Evolutionary conservation across 2,888 invertebrate species (phyloP), one percentile per base, ranked within the genome.

Genomic region (Zaprionus bogoriensis): DNA sequence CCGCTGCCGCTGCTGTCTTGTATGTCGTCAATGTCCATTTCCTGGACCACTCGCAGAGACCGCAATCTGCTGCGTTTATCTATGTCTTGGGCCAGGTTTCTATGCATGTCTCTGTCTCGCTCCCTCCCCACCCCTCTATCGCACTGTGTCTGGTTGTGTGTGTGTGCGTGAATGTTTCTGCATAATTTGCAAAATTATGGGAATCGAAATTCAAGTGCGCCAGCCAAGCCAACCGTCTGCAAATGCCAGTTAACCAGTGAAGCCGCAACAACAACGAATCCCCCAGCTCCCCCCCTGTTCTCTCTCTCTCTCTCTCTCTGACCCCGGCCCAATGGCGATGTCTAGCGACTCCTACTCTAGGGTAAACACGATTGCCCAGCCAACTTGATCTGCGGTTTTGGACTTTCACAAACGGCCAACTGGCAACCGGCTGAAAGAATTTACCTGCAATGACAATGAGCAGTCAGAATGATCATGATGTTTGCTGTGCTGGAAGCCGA

Each of bases 131-230:
- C 48, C 20, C 63, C 22, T 46, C 20, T 58, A 2, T 46, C 44
- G 54, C 36, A 55, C 30, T 67, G 41, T 52, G 20, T 52, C 36
- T 64, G 46, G 42, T 14, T 62, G 41, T 65, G 30, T 63, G 53
- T 72, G 77, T 62, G 58, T 74, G 77, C 77, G 73, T 74, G 76
- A 72, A 72, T 67, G 60, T 74, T 70, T 76, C 73, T 73, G 77
- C 68, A 80, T 74, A 86, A 83, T 77, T 77, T 83, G 74, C 64
- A 65, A 80, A 80, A 86, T 83, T 77, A 86, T 86, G 83, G 80
- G 78, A 87, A 84, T 68, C 74, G 70, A 71, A 78, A 78, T 86
- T 75, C 69, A 75, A 63, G 74, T 65, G 71, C 67, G 63, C 70
- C 46, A 55, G 50, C 42, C 65, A 42, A 58, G 60, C 30, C 47